These are phyloP conservation scores for Liodrosophila aerea DNA, from an alignment of 2,888 invertebrate genomes.

Conservation along the genomic window DNA sequence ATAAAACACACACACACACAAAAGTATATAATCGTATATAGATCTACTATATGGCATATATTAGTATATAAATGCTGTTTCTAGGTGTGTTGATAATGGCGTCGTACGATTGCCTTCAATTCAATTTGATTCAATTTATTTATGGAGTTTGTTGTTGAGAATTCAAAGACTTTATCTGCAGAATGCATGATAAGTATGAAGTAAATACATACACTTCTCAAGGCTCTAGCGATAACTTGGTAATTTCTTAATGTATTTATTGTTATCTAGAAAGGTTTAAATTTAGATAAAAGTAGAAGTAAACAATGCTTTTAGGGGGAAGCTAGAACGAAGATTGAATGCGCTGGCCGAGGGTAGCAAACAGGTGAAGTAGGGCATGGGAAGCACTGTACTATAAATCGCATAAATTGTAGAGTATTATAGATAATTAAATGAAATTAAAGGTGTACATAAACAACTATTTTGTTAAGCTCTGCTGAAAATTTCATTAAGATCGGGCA, in stretches of 20 bases:
- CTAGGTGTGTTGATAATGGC: constrained; percentile 44
- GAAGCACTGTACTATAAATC: too few species aligned
- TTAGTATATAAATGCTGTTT: constrained; percentile 31
- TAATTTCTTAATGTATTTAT: constrained; percentile 17
- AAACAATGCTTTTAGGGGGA: too few species aligned
- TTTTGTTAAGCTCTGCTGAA: too few species aligned
- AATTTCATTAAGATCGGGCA: too few species aligned
- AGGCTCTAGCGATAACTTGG: constrained; percentile 20
- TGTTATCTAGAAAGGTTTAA: constrained; percentile 1
- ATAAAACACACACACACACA: constrained; percentile 12
- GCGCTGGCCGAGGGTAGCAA: too few species aligned
- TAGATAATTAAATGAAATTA: too few species aligned
- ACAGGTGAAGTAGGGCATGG: too few species aligned
- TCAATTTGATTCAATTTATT: constrained; percentile 22
- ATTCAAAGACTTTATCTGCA: not conserved
- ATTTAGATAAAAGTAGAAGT: too few species aligned
- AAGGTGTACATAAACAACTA: too few species aligned
- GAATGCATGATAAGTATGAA: constrained; percentile 9
- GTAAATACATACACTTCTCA: constrained; percentile 3
- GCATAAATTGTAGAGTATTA: too few species aligned
- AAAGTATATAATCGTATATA: constrained; percentile 17
- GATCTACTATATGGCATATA: constrained; percentile 25
- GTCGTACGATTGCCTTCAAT: constrained; percentile 24
- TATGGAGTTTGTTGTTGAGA: not conserved
- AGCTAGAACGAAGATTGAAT: too few species aligned